Percentiles rank a stretch among this genome's conserved stretches.
Conservation (phyloP, 2,888 invertebrate genomes). For the Ellobium chinense region DNA sequence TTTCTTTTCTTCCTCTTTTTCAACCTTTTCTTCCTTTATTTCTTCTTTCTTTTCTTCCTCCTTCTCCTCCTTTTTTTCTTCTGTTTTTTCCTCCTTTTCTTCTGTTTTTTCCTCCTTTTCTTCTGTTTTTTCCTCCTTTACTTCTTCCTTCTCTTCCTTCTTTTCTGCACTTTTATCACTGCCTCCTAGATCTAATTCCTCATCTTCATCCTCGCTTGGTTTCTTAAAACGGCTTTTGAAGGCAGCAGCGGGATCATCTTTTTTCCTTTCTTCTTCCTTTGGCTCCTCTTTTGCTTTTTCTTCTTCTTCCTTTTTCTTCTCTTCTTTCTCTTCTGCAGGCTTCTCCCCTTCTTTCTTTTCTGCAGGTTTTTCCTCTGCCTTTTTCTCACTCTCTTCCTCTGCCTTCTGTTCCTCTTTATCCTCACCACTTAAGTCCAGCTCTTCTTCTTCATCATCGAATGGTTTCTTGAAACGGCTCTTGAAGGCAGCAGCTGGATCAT, state of each 20-base stretch:
- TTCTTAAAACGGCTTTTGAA: conserved; percentile 42
- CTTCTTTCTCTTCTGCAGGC: conserved; percentile 12
- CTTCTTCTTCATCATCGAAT: conserved; percentile 35
- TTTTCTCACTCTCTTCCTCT: conserved; percentile 12
- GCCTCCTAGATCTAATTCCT: conserved; percentile 42
- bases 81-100: conserved; percentile 1
- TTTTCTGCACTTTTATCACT: conserved; percentile 33
- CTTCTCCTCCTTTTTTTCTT: not conserved
- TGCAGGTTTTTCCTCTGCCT: not conserved
- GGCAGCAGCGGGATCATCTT: conserved; percentile 32
- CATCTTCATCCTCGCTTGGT: conserved; percentile 28
- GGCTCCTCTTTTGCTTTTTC: not conserved
- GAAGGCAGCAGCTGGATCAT: conserved; percentile 33
- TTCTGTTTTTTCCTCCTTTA: not conserved
- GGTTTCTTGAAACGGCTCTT: conserved; percentile 35
- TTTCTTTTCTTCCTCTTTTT: not conserved
- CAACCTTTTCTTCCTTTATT: conserved; percentile 16
- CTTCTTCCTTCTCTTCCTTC: conserved; percentile 29
- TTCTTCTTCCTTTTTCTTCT: conserved; percentile 21
- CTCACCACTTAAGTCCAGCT: conserved; percentile 31
- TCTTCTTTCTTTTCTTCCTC: conserved; percentile 13
- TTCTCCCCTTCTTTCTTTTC: not conserved
- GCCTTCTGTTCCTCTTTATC: conserved; percentile 16
- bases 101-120: conserved; percentile 21
- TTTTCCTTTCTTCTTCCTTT: conserved; percentile 18